Conservation (phyloP, 2,797 vertebrate genomes). For the Argentina silus region DNA sequence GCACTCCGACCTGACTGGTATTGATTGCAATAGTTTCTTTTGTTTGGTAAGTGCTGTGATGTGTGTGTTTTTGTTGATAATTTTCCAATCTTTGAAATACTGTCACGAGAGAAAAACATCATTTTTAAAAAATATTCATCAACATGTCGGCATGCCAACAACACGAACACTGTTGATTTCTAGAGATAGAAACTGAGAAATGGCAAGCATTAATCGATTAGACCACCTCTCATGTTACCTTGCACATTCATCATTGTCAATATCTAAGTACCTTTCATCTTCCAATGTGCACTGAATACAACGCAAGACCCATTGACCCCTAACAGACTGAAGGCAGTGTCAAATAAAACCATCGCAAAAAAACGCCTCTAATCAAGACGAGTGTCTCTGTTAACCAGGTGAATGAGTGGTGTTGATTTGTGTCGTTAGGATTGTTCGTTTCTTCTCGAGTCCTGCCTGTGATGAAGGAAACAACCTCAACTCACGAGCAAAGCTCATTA, state of each 20-base stretch:
- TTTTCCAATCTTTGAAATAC: too few relatives aligned
- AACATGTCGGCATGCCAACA: too few relatives aligned
- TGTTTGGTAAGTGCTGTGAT: too few relatives aligned
- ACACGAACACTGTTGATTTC: too few relatives aligned
- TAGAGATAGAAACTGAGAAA: too few relatives aligned
- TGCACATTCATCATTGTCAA: conserved; percentile 3
- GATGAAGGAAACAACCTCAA: conserved; percentile 14
- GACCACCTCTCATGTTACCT: not conserved
- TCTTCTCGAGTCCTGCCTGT: conserved; percentile 1
- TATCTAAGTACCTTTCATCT: conserved; percentile 48
- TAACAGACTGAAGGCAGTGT: conserved; percentile 24
- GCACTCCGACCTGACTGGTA: not conserved
- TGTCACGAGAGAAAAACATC: too few relatives aligned
- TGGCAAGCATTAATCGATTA: too few relatives aligned
- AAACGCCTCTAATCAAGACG: conserved; percentile 53
- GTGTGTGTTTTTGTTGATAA: too few relatives aligned
- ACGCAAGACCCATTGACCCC: conserved; percentile 53
- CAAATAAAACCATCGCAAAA: conserved; percentile 57
- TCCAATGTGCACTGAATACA: conserved; percentile 60
- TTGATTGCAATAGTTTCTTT: too few relatives aligned
- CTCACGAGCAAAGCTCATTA: not conserved
- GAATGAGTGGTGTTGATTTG: not conserved
- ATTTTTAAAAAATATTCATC: too few relatives aligned
- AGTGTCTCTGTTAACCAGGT: conserved; percentile 19
- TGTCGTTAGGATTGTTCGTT: not conserved